These are phyloP conservation scores for Bombus confusus DNA, from an alignment of 1,140 invertebrate species.

Conservation along the genomic window DNA sequence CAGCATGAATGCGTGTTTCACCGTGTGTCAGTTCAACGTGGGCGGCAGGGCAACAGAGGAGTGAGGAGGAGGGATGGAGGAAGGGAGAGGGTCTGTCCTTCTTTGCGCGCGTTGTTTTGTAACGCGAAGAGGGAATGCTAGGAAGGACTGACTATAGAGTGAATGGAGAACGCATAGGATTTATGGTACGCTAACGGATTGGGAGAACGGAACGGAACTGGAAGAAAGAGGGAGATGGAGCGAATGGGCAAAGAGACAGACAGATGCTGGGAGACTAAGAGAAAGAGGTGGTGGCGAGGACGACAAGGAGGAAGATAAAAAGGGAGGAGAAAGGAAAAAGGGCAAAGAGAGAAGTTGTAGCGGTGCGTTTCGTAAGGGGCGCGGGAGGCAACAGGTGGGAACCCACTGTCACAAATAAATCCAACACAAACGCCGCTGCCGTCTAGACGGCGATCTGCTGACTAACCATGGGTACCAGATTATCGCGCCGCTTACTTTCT, in stretches of 20 bases:
- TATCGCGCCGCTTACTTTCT: conserved; percentile 38
- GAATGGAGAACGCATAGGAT: conserved; percentile 58
- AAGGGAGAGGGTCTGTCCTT: conserved; percentile 9
- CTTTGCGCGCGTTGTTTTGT: conserved; percentile 38
- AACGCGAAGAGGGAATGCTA: conserved; percentile 46
- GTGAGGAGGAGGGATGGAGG: not conserved
- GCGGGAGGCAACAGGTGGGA: conserved; percentile 80
- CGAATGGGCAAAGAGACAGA: conserved; percentile 48
- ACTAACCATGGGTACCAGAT: conserved; percentile 70
- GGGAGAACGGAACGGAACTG: conserved; percentile 22
- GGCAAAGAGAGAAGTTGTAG: conserved; percentile 56
- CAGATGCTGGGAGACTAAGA: conserved; percentile 27
- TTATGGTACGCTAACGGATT: conserved; percentile 51
- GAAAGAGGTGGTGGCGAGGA: conserved; percentile 19
- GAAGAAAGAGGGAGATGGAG: conserved; percentile 9
- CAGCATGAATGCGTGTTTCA: conserved; percentile 10
- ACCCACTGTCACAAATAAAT: conserved; percentile 78
- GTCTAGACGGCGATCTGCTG: conserved; percentile 73
- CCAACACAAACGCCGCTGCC: conserved; percentile 74
- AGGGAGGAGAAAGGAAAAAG: conserved; percentile 54
- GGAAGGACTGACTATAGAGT: conserved; percentile 41
- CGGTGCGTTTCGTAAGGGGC: conserved; percentile 71
- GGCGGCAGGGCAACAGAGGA: not conserved
- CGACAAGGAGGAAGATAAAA: conserved; percentile 14
- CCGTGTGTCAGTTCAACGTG: conserved; percentile 10